Conservation (phyloP, 2,113 vertebrate genomes). For the Podarcis raffonei region DNA sequence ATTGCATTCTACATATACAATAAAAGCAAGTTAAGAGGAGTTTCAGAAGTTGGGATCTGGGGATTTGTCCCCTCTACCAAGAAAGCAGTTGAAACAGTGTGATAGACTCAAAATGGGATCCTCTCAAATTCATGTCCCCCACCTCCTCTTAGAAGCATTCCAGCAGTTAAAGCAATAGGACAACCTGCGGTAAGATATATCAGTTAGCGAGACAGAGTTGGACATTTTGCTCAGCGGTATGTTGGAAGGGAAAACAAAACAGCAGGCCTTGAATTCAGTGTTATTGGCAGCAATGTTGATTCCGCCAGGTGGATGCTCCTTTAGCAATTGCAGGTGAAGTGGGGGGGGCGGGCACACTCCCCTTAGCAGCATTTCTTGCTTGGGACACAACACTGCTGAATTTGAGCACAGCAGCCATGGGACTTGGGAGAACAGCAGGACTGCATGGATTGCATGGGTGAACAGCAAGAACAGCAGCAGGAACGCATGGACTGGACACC, state of each 20-base stretch:
- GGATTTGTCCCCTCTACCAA: background rate
- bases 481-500: background rate
- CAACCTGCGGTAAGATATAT: background rate
- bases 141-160: background rate
- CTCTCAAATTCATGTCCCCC: background rate
- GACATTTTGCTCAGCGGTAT: background rate
- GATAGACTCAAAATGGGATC: background rate
- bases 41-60: background rate
- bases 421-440: background rate
- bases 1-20: background rate
- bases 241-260: background rate
- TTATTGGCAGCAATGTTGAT: too few species aligned
- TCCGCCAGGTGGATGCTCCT: background rate
- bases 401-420: background rate
- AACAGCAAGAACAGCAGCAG: background rate
- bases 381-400: background rate
- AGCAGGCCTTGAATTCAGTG: background rate
- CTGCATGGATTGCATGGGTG: background rate
- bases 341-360: fast-evolving
- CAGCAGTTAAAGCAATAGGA: background rate
- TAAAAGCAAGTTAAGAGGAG: background rate
- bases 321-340: too few species aligned
- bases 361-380: background rate
- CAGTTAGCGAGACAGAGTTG: too few species aligned
- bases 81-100: background rate